Evolutionary conservation across 2,888 invertebrate species (phyloP).

Genomic region (Litoditis marina): DNA sequence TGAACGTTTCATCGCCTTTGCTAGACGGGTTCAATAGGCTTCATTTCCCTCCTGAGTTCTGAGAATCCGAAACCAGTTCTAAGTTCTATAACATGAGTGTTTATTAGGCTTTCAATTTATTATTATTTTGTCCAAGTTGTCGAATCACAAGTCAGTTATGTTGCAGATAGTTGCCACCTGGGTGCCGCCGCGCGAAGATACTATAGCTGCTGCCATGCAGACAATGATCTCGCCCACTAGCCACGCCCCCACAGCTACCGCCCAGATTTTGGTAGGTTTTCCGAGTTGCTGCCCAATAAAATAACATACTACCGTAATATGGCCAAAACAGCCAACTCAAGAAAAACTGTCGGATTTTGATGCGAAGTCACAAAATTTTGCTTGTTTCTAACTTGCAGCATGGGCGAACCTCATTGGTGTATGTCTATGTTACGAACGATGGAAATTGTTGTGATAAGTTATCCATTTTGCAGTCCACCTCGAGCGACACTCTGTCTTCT

Average conservation of each 20-base stretch:
- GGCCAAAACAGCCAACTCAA: background rate
- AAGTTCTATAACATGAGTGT: too few relatives aligned
- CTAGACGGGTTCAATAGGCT: too few relatives aligned
- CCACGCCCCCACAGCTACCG: slow-evolving; percentile 13
- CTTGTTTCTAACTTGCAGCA: background rate
- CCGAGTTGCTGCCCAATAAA: too few relatives aligned
- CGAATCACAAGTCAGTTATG: too few relatives aligned
- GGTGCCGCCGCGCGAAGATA: slow-evolving; percentile 17
- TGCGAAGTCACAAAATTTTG: background rate
- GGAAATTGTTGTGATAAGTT: background rate
- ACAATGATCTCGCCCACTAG: background rate
- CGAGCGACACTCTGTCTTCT: background rate
- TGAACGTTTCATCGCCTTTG: too few relatives aligned
- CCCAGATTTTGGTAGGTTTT: slow-evolving; percentile 12
- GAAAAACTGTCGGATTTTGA: background rate
- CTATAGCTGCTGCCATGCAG: background rate
- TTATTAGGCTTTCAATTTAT: too few relatives aligned
- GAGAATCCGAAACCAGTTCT: too few relatives aligned
- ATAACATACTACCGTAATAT: background rate
- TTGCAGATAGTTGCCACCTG: slow-evolving; percentile 12
- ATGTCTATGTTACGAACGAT: background rate
- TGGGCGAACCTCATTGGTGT: background rate
- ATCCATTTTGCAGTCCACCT: slow-evolving; percentile 1
- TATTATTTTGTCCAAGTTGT: too few relatives aligned
- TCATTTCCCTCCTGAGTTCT: too few relatives aligned